phyloP scores from a whole-genome alignment of 37 sponge, comb jelly and placozoan genomes.

The Tethya wilhelma region DNA sequence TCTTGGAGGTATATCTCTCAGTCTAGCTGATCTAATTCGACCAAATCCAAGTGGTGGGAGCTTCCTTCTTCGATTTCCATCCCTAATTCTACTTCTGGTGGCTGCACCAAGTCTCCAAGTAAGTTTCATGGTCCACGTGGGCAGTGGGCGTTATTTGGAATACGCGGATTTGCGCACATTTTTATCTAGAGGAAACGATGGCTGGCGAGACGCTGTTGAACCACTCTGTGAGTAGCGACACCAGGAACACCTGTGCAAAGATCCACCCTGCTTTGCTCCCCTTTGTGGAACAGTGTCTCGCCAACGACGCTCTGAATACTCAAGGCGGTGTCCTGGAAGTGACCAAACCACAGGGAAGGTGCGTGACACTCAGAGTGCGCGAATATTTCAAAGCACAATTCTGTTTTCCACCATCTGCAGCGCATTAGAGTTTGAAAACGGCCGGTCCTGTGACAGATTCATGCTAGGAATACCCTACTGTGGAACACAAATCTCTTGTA shows the following conservation, averaged over 20 bases:
- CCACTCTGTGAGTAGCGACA: neutral
- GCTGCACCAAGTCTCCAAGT: neutral
- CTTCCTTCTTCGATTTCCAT: too few species aligned
- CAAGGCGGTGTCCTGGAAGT: conserved; percentile 59
- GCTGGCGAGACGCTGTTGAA: neutral
- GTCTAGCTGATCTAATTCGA: neutral
- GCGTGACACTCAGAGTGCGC: neutral
- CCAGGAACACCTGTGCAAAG: conserved; percentile 30
- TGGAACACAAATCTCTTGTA: conserved; percentile 75
- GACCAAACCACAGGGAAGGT: conserved; percentile 55
- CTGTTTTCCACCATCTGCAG: conserved; percentile 12
- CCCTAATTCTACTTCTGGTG: too few species aligned
- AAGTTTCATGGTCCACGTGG: neutral
- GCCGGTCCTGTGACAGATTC: conserved; percentile 75
- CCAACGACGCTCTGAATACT: conserved; percentile 37
- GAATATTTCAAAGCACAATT: neutral
- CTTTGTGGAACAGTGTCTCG: conserved; percentile 52
- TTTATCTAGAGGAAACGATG: neutral
- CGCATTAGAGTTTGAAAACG: conserved; percentile 17
- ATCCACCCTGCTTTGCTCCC: conserved; percentile 48
- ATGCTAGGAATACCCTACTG: conserved; percentile 79
- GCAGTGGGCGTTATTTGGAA: conserved; percentile 13
- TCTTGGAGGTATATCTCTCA: neutral
- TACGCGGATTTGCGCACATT: neutral
- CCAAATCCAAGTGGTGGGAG: too few species aligned